These are phyloP conservation scores for Philopedon plagiatum DNA, from an alignment of 2,888 invertebrate genomes.

Conservation along the genomic window DNA sequence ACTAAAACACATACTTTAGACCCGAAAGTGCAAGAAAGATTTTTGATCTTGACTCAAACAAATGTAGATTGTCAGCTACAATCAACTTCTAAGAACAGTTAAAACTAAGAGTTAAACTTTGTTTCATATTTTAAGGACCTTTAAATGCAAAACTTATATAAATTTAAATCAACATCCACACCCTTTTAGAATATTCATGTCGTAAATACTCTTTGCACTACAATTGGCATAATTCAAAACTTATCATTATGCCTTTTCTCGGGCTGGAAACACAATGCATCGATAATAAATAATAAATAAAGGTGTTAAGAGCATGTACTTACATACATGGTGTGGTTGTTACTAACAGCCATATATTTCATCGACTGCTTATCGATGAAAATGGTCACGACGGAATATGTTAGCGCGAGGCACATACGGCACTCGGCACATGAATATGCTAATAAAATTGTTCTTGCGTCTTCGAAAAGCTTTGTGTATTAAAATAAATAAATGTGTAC, in stretches of 20 bases:
- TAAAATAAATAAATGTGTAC: background rate
- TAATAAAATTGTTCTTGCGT: conserved; percentile 35
- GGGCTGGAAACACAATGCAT: conserved; percentile 22
- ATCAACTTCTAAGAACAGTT: no score
- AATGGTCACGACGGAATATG: conserved; percentile 41
- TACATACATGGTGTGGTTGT: conserved; percentile 31
- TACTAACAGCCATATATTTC: conserved; percentile 42
- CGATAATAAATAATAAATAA: conserved; percentile 35
- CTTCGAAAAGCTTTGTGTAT: background rate
- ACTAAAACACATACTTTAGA: no score
- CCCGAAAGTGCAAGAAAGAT: no score
- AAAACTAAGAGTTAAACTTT: no score
- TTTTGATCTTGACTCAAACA: no score
- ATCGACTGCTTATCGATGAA: conserved; percentile 45
- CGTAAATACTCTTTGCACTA: conserved; percentile 21
- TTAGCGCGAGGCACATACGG: conserved; percentile 15
- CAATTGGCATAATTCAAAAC: conserved; percentile 27
- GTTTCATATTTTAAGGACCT: no score
- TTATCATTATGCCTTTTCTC: conserved; percentile 18
- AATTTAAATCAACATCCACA: conserved; percentile 17
- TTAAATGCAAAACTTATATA: background rate
- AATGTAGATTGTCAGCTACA: no score
- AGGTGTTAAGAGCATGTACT: conserved; percentile 31
- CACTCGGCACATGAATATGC: conserved; percentile 9
- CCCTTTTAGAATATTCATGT: conserved; percentile 27